Percentiles rank a stretch among this genome's conserved stretches.
These are phyloP conservation scores for Venturia canescens DNA, from an alignment of 1,140 invertebrate genomes.

Conservation along the genomic window DNA sequence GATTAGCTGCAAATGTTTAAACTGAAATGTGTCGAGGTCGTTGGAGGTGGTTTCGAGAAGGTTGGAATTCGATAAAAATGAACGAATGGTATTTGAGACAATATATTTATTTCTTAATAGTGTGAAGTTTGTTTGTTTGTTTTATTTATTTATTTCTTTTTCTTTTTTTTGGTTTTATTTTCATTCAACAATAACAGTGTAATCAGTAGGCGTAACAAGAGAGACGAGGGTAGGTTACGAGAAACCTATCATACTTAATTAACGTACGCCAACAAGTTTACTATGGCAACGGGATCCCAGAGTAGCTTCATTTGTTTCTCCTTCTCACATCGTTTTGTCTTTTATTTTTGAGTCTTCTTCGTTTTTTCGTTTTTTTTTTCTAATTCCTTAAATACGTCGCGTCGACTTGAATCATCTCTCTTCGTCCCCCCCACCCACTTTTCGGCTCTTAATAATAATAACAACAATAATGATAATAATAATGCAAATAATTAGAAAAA, in stretches of 20 bases:
- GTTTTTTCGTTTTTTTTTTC: background rate
- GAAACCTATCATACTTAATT: slow-evolving; percentile 70
- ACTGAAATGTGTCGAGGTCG: too few relatives aligned
- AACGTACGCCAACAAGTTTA: slow-evolving; percentile 75
- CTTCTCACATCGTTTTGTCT: too few relatives aligned
- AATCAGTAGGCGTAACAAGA: slow-evolving; percentile 76
- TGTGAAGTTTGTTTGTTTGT: slow-evolving; percentile 73
- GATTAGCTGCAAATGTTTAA: too few relatives aligned
- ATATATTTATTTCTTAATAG: slow-evolving; percentile 77
- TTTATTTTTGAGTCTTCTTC: too few relatives aligned
- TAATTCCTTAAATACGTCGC: background rate
- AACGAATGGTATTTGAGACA: slow-evolving; percentile 68
- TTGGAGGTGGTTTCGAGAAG: too few relatives aligned
- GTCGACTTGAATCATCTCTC: slow-evolving; percentile 15
- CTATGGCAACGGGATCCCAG: slow-evolving; percentile 62
- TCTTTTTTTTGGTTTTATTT: background rate
- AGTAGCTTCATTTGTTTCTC: slow-evolving; percentile 40
- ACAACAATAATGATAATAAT: too few relatives aligned
- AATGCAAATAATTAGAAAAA: too few relatives aligned
- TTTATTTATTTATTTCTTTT: too few relatives aligned
- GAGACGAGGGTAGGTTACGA: slow-evolving; percentile 75
- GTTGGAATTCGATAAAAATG: slow-evolving; percentile 29
- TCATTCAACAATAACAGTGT: slow-evolving; percentile 77
- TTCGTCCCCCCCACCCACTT: background rate
- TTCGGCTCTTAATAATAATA: background rate